Conservation (phyloP, 2,888 invertebrate species). For the Eilema caniola region DNA sequence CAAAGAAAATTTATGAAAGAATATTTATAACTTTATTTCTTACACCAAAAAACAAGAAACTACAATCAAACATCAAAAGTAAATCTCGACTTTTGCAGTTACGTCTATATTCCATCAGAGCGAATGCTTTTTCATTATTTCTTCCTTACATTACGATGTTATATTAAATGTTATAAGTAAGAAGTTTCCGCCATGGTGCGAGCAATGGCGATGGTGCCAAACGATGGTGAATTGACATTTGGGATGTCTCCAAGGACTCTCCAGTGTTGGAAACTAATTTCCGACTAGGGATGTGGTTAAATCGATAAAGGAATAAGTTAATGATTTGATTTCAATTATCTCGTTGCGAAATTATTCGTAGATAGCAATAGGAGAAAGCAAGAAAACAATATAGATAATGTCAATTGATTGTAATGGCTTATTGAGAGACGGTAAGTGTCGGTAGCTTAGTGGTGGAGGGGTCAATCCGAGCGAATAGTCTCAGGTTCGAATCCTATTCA, state of each 20-base stretch:
- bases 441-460: no score
- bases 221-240: slow-evolving; percentile 31
- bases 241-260: slow-evolving; percentile 51
- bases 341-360: no score
- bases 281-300: slow-evolving; percentile 12
- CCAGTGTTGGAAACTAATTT: slow-evolving; percentile 21
- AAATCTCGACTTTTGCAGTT: not conserved
- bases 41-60: not conserved
- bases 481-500: no score
- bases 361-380: no score
- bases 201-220: slow-evolving; percentile 25
- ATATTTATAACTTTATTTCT: not conserved
- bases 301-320: slow-evolving; percentile 8
- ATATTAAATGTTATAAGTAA: slow-evolving; percentile 7
- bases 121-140: not conserved
- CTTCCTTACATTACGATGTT: not conserved
- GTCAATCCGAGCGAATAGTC: no score
- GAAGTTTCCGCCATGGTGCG: slow-evolving; percentile 7
- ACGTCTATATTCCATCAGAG: not conserved
- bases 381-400: no score
- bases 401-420: no score
- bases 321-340: no score
- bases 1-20: no score
- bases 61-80: not conserved
- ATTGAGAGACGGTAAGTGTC: no score